Percentiles rank a stretch among this genome's conserved stretches.
These are phyloP conservation scores for Drosophila leonis DNA, from an alignment of 2,888 invertebrate genomes.

Conservation along the genomic window DNA sequence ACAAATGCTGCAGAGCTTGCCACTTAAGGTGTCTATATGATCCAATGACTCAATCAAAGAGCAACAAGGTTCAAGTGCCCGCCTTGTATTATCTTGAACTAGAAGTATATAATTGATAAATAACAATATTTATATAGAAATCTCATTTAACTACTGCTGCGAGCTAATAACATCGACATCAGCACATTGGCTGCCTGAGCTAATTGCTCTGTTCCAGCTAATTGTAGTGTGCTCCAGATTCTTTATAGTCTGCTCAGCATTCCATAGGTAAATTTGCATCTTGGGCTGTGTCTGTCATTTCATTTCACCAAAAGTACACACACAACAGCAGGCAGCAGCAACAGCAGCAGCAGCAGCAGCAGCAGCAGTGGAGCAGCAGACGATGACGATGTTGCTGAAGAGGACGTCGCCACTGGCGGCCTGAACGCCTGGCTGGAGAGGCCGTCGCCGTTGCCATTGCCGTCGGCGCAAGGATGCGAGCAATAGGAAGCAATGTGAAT, in stretches of 20 bases:
- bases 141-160: no score
- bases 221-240: constrained; percentile 46
- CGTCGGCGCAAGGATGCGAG: constrained; percentile 74
- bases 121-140: no score
- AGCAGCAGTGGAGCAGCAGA: constrained; percentile 40
- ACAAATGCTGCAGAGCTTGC: no score
- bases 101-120: no score
- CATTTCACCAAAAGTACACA: constrained; percentile 81
- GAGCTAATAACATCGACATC: background rate
- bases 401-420: constrained; percentile 75
- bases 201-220: background rate
- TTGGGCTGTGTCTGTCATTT: constrained; percentile 78
- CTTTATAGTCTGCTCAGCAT: constrained; percentile 58
- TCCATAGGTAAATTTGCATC: constrained; percentile 81
- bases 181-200: background rate
- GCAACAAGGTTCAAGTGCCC: no score
- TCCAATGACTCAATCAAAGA: no score
- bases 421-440: constrained; percentile 81
- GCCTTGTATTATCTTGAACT: no score
- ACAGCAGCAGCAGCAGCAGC: constrained; percentile 31
- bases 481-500: constrained; percentile 78
- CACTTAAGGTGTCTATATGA: no score
- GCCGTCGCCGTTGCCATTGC: constrained; percentile 49
- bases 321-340: constrained; percentile 45
- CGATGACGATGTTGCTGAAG: constrained; percentile 47